These are phyloP conservation scores for Odontophorus gujanensis DNA, from an alignment of 2,113 vertebrate genomes.

Conservation along the genomic window DNA sequence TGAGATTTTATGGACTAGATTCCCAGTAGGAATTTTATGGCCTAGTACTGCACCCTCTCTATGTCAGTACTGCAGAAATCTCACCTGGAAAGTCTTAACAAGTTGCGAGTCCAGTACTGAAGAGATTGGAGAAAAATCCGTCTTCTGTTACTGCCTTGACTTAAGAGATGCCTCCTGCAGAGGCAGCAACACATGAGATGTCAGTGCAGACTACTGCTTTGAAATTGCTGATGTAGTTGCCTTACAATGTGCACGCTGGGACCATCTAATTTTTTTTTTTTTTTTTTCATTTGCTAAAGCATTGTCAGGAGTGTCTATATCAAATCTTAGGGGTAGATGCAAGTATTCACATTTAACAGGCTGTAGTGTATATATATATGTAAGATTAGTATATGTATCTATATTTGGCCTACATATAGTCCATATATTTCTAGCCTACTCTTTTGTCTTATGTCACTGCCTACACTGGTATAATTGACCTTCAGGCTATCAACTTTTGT, in stretches of 20 bases:
- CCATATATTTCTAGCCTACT: background rate
- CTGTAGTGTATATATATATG: too few species aligned
- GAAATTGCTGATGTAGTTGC: rapidly evolving
- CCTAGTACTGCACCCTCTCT: rapidly evolving
- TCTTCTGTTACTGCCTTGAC: background rate
- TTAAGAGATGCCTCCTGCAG: background rate
- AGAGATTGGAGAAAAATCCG: background rate
- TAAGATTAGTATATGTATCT: too few species aligned
- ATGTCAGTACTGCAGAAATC: background rate
- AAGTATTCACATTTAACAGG: background rate
- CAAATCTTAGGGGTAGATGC: rapidly evolving
- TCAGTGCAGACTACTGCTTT: background rate
- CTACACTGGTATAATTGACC: background rate
- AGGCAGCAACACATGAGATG: rapidly evolving
- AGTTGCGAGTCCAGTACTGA: background rate
- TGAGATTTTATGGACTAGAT: background rate
- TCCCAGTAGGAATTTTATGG: rapidly evolving
- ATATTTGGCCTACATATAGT: background rate
- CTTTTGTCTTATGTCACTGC: background rate
- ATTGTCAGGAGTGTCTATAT: background rate
- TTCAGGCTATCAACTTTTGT: too few species aligned
- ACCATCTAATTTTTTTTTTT: background rate
- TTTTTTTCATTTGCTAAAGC: background rate
- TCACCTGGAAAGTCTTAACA: background rate
- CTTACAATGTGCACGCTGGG: rapidly evolving